Evolutionary conservation across 2,797 vertebrate genomes (phyloP), one percentile per base, ranked within the genome.

Genomic region (Geotria australis): DNA sequence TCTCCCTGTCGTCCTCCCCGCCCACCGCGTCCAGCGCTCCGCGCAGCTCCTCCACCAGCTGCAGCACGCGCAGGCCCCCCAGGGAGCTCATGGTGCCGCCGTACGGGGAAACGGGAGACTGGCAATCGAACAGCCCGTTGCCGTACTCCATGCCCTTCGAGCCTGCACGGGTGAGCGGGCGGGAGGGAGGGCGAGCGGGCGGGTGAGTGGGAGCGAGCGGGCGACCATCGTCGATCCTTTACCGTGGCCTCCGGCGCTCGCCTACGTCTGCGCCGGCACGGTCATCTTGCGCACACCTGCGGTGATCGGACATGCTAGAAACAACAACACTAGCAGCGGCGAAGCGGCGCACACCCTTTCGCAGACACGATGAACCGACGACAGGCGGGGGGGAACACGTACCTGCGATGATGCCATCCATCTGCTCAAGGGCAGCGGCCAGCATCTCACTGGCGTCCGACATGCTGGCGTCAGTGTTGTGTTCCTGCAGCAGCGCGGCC

Each of bases 331-430:
- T 38, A 24, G 38, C 4, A 38, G 24, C 24, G 24, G 24, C 24
- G 48, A 53, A 53, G 49, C 15, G 49, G 12, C 49, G 15, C 12
- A 9, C 6, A 53, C 15, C 12, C 15, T 24, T 15, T 15, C 6
- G 15, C 12, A 53, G 12, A 15, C 8, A 53, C 49, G 15, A 53
- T 12, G 12, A 53, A 53, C 49, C 49, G 15, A 6, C 53, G 12
- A 49, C 15, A 53, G 15, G 49, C 15, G 24, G 15, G 15, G 15
- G 10, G 9, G 46, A n/a, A 13, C 4, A 13, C 63, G 61, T 77
- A 91, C 86, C 86, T 81, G 85, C 88, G 65, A 93, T 94, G 63
- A 94, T 89, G 12, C 86, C 86, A 57, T 94, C 88, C 89, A 95
- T 96, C 74, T 95, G 86, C 72, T 96, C 89, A 77, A 95, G 61